Evolutionary conservation across 2,797 vertebrate species (phyloP), one percentile per base, ranked within the genome.

Genomic region (Mormyrops boulengeri): DNA sequence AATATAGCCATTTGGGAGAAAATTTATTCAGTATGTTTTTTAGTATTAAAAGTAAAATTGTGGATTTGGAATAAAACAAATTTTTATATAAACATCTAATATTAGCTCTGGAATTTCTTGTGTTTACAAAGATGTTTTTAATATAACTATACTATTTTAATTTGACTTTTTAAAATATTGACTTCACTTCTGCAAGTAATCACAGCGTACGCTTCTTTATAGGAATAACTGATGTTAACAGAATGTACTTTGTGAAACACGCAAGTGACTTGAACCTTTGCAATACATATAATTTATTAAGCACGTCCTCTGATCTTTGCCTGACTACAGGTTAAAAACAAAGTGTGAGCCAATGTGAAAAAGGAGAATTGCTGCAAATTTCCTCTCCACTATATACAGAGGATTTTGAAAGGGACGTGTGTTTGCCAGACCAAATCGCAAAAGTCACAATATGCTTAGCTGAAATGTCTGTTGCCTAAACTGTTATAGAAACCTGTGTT

Each of bases 1-100:
- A 93, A 93, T 91, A 91, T 97, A 97, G 96, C 97, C 96, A 97
- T 97, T 96, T 94, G 93, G 95, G 94, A 96, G 96, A 97, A 77
- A 98, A 98, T 96, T 98, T 98, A 97, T 98, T 97, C 95, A 96
- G 96, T 96, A 96, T 96, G 96, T 96, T 96, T 87, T 66, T 88
- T 95, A 95, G 94, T 95, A 94, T 93, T 93, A 95, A 94, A 94
- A 94, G 92, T 92, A 92, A 94, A 95, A 95, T 93, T 95, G 94
- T 95, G 95, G 91, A 96, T 96, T 94, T 95, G 93, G 90, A 93
- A 91, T 92, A 92, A 92, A 93, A 90, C 89, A 85, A 90, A 87
- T 89, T 77, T 69, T 89, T 88, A 57, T 87, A 89, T 88, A 89
- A 89, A 82, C 91, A 93, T 92, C 93, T 92, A 93, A 91, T 94